These are phyloP conservation scores for Xiphophorus couchianus DNA, from an alignment of 2,113 vertebrate genomes.

Conservation along the genomic window DNA sequence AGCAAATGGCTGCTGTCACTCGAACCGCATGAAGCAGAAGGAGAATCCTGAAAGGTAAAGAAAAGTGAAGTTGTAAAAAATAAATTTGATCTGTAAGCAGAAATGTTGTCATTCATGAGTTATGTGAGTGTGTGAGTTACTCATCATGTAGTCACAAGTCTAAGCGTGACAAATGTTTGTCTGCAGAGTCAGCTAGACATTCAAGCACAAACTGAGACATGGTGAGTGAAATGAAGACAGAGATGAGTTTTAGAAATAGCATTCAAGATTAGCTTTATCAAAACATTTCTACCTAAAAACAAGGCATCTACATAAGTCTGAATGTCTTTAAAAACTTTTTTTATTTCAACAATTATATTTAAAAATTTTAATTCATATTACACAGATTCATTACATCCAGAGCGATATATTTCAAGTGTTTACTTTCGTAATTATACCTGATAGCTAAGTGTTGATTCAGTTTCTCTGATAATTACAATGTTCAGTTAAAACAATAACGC, in stretches of 20 bases:
- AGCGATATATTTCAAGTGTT: too few species aligned
- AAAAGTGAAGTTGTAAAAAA: background rate
- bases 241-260: background rate
- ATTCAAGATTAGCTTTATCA: too few species aligned
- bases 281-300: too few species aligned
- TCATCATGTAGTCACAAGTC: constrained; percentile 43
- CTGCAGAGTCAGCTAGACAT: constrained; percentile 44
- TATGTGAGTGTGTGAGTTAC: constrained; percentile 34
- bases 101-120: constrained; percentile 36
- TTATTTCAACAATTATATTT: too few species aligned
- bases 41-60: background rate
- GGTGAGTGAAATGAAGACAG: background rate
- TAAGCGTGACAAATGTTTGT: constrained; percentile 25
- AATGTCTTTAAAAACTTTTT: too few species aligned
- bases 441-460: too few species aligned
- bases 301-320: too few species aligned
- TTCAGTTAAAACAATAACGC: background rate
- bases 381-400: too few species aligned
- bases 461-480: background rate
- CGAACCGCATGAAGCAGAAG: background rate
- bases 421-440: too few species aligned
- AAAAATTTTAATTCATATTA: too few species aligned
- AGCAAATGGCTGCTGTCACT: constrained; percentile 49
- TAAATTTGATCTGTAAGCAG: constrained; percentile 8
- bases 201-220: constrained; percentile 33